Percentiles rank a stretch among this genome's conserved stretches.
Conservation (phyloP, 1,140 invertebrate species). For the Melanaphis sacchari region DNA sequence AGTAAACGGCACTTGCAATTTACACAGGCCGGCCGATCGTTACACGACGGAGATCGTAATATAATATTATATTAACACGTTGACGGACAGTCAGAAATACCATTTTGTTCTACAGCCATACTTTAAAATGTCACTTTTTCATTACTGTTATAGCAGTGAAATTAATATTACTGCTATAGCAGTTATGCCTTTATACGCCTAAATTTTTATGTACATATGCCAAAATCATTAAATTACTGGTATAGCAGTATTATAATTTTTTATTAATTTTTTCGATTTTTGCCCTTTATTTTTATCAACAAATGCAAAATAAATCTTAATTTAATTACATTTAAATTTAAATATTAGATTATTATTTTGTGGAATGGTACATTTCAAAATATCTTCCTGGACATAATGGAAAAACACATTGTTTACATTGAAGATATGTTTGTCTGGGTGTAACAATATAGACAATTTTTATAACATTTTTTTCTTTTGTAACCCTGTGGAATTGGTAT, state of each 20-base stretch:
- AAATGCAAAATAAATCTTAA: constrained; percentile 21
- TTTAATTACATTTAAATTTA: constrained; percentile 23
- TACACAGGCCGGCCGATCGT: too few species aligned
- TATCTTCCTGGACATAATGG: constrained; percentile 7
- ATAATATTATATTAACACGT: too few species aligned
- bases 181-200: neutral
- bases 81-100: constrained; percentile 15
- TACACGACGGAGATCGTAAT: too few species aligned
- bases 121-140: neutral
- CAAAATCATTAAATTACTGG: neutral
- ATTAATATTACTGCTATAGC: neutral
- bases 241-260: neutral
- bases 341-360: constrained; percentile 11
- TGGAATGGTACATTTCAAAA: constrained; percentile 1
- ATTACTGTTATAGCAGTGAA: constrained; percentile 1
- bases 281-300: constrained; percentile 13
- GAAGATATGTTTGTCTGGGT: neutral
- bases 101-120: constrained; percentile 10
- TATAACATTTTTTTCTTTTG: constrained; percentile 26
- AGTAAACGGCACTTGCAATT: too few species aligned
- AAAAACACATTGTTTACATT: neutral
- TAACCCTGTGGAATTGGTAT: neutral
- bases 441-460: constrained; percentile 16
- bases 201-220: neutral
- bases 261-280: neutral